These are phyloP conservation scores for Thamnophis elegans DNA, from an alignment of 2,797 vertebrate species.

Conservation along the genomic window DNA sequence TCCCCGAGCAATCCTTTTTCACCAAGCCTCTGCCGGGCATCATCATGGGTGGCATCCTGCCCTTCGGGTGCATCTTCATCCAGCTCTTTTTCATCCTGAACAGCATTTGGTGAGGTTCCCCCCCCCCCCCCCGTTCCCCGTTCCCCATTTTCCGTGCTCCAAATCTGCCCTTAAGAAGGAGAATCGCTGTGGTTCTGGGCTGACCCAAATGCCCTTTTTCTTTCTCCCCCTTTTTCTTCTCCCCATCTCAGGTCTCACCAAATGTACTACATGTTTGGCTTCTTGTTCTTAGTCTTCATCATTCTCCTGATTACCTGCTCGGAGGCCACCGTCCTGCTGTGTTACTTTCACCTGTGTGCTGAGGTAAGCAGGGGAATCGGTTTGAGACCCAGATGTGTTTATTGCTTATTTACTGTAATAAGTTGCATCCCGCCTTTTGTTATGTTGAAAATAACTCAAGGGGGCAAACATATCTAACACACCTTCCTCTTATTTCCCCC, in stretches of 20 bases:
- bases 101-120: slow-evolving; percentile 83
- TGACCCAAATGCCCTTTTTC: not conserved
- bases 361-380: slow-evolving; percentile 75
- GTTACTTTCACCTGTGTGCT: slow-evolving; percentile 92
- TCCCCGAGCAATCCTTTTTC: slow-evolving; percentile 87
- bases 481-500: not conserved
- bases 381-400: not conserved
- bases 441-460: not conserved
- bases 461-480: not conserved
- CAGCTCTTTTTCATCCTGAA: slow-evolving; percentile 93
- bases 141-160: not conserved
- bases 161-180: not conserved
- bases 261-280: slow-evolving; percentile 94
- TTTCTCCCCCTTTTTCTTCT: not conserved
- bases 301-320: slow-evolving; percentile 92
- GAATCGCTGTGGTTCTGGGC: too few species aligned
- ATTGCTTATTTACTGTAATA: not conserved
- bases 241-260: slow-evolving; percentile 86
- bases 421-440: not conserved
- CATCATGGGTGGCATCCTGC: slow-evolving; percentile 87
- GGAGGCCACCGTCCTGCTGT: slow-evolving; percentile 87
- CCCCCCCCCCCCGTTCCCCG: rapidly evolving
- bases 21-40: slow-evolving; percentile 85
- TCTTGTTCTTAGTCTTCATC: slow-evolving; percentile 91
- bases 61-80: slow-evolving; percentile 92